Evolutionary conservation across 2,888 invertebrate genomes (phyloP), one percentile per base, ranked within the genome.

Genomic region (Strigamia maritima): DNA sequence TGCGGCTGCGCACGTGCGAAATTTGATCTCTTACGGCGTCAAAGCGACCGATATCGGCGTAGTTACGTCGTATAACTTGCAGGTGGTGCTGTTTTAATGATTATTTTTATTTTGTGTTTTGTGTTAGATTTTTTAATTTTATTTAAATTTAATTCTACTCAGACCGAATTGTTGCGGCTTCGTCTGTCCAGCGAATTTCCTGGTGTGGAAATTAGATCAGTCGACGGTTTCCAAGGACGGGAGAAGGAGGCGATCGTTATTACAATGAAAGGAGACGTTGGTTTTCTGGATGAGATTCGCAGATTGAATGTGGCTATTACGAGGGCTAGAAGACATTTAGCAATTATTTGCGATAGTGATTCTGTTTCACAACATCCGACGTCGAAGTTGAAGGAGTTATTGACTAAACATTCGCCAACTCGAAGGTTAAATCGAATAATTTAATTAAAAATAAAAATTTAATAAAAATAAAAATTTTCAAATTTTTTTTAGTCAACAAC

Each of bases 211-310:
- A 87, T 89, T 8, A 87, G 87, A 81, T 88, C 89, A 2, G 89
- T 90, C 1, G 90, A 90, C 84, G 89, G 89, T 1, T 90, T 89
- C 82, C 90, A 90, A 84, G 90, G 90, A 0, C 85, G 89, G 80
- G 89, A 90, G 84, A 89, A 89, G 81, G 89, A 90, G 83, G 89
- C 87, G 4, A 88, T 90, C 6, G 83, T 90, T 38, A 84, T 90
- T 65, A 88, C 89, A 7, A 83, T 90, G 79, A 85, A 85, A 86
- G 87, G 87, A 79, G 87, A 87, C 81, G 86, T 90, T 49, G 90
- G 90, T 7, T 90, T 90, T 82, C 85, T 90, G 76, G 85, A 88
- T 1, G 89, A 90, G 82, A 86, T 86, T 80, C 84, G 89, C 75
- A 85, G 90, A 80, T 85, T 90, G 35, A 90, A 90, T 83, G 90